phyloP scores from a whole-genome alignment of 2,797 vertebrate genomes.

The Petrocephalus sullivani region DNA sequence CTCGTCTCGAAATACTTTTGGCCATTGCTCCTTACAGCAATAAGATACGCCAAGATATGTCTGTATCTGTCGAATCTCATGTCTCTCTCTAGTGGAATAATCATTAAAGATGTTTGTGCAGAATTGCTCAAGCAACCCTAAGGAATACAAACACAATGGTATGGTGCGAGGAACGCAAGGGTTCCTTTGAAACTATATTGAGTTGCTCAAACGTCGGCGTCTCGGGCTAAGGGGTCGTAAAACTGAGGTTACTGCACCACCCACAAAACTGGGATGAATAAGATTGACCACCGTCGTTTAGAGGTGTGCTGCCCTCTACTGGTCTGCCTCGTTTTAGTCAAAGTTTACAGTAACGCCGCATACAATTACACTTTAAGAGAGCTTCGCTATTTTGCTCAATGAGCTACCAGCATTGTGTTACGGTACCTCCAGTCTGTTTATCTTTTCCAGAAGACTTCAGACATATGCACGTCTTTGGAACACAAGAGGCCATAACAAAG shows the following conservation, averaged over 20 bases:
- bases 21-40: conserved; percentile 3
- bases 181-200: conserved; percentile 1
- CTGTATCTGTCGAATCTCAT: neutral
- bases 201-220: neutral
- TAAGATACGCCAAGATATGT: neutral
- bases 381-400: conserved; percentile 19
- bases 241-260: neutral
- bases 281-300: neutral
- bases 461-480: conserved; percentile 1
- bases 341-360: conserved; percentile 7
- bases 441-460: conserved; percentile 25
- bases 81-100: neutral
- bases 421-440: conserved; percentile 21
- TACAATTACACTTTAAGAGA: conserved; percentile 8
- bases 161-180: neutral
- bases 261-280: neutral
- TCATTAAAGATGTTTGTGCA: neutral
- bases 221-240: neutral
- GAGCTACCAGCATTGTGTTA: conserved; percentile 16
- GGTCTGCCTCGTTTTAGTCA: conserved; percentile 16
- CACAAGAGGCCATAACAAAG: conserved; percentile 1
- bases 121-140: neutral
- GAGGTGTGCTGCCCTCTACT: conserved; percentile 34
- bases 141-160: neutral
- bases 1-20: neutral